These are phyloP conservation scores for Saturnia pavonia DNA, from an alignment of 2,888 invertebrate genomes.

Conservation along the genomic window DNA sequence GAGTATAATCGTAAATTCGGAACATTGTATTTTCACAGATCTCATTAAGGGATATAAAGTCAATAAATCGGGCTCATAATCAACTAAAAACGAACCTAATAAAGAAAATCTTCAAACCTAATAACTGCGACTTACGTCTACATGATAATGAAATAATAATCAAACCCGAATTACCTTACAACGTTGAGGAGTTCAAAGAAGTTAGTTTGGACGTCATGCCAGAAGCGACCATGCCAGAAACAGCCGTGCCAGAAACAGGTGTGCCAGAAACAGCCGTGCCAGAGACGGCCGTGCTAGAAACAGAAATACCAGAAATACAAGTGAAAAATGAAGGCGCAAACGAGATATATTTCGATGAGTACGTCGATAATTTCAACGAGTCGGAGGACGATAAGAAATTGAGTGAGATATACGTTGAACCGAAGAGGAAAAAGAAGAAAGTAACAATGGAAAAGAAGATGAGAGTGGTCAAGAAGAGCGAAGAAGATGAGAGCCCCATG, in stretches of 20 bases:
- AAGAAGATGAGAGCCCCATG: slow-evolving; percentile 37
- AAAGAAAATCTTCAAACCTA: slow-evolving; percentile 42
- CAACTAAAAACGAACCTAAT: slow-evolving; percentile 44
- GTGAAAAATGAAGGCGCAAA: slow-evolving; percentile 51
- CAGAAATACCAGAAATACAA: slow-evolving; percentile 35
- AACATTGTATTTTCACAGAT: slow-evolving; percentile 46
- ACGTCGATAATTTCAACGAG: slow-evolving; percentile 48
- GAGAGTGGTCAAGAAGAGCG: slow-evolving; percentile 36
- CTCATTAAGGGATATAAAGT: slow-evolving; percentile 54
- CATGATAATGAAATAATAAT: slow-evolving; percentile 36
- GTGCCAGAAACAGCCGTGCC: background rate
- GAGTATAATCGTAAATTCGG: no score
- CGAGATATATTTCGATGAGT: slow-evolving; percentile 60
- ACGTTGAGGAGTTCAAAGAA: slow-evolving; percentile 18
- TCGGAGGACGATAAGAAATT: slow-evolving; percentile 56
- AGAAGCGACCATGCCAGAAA: background rate
- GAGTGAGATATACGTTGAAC: slow-evolving; percentile 51
- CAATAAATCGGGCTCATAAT: slow-evolving; percentile 45
- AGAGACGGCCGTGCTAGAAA: background rate
- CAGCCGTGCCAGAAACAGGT: background rate
- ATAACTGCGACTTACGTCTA: slow-evolving; percentile 45
- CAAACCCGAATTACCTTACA: slow-evolving; percentile 33
- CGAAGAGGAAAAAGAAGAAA: slow-evolving; percentile 39
- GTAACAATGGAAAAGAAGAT: slow-evolving; percentile 37
- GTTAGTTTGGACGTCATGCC: background rate